Evolutionary conservation across 2,888 invertebrate genomes (phyloP), one percentile per base, ranked within the genome.

Genomic region (Rhagonycha fulva): DNA sequence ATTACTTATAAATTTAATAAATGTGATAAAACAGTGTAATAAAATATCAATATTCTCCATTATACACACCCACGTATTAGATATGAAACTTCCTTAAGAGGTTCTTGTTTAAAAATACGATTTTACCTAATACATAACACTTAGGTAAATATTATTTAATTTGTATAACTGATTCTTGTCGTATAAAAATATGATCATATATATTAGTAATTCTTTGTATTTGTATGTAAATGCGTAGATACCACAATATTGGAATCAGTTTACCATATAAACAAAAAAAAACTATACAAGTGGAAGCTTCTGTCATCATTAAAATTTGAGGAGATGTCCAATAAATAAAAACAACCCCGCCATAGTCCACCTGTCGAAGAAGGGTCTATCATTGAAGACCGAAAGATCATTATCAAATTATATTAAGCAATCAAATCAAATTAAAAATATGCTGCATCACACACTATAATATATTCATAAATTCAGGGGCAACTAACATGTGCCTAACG

Each of bases 391-490:
- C 68, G 76, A 70, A 76, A 80, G 82, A 82, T 82, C 78, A 84
- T 85, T 84, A 85, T 85, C 84, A 84, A 85, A 85, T 85, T 85
- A 84, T 83, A 84, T 82, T 84, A 83, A 85, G 84, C 83, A 85
- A 84, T 85, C 84, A 84, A 84, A 84, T 84, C 84, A 82, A 85
- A 85, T 85, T 85, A 83, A 84, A 85, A 84, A 85, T 85, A 80
- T 83, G 85, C 85, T 82, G 80, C 82, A 84, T 85, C 85, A 85
- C 82, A 84, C 75, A 77, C 83, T 83, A 84, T 85, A 85, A 85
- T 85, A 83, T 84, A 85, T 85, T 85, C 84, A 82, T 81, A 71
- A 69, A 71, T 76, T 76, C 73, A 68, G 76, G 78, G 80, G 79
- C 80, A 83, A 82, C 85, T 79, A 83, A 83, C 85, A 84, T 85